Evolutionary conservation across 2,113 vertebrate genomes (phyloP).

Genomic region (Columbina picui): DNA sequence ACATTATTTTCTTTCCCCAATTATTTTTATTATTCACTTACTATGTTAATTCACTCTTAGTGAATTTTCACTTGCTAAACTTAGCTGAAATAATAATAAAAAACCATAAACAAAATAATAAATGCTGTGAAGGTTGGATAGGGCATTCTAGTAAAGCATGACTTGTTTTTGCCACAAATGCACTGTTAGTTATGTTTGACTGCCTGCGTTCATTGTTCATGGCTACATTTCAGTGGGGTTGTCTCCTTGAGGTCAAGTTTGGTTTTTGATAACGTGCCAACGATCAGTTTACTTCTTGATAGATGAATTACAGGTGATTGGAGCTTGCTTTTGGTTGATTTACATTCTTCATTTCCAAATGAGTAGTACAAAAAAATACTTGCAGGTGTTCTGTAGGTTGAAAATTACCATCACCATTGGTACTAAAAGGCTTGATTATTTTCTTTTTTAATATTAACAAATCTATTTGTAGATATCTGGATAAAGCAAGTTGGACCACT

Average conservation of each 20-base stretch:
- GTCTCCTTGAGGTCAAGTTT: background rate
- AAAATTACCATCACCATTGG: background rate
- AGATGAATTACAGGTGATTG: background rate
- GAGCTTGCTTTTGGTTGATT: background rate
- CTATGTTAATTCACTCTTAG: background rate
- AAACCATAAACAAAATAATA: conserved; percentile 7
- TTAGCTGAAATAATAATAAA: background rate
- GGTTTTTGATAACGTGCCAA: background rate
- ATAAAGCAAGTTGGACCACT: background rate
- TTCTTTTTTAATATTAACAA: background rate
- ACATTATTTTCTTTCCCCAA: background rate
- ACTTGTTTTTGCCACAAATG: background rate
- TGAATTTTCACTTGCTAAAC: conserved; percentile 7
- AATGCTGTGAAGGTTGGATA: background rate
- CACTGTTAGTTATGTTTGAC: background rate
- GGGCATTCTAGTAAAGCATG: conserved; percentile 10
- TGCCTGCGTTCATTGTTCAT: background rate
- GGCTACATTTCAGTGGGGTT: background rate
- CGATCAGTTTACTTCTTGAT: background rate
- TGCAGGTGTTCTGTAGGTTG: background rate
- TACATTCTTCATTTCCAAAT: background rate
- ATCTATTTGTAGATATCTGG: background rate
- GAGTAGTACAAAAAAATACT: background rate
- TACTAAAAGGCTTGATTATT: background rate
- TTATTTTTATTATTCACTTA: background rate